A percentile compares a stretch with the other conserved stretches of the same genome.
Conservation (phyloP, 1,140 invertebrate genomes). For the Aphelinus atriplicis region DNA sequence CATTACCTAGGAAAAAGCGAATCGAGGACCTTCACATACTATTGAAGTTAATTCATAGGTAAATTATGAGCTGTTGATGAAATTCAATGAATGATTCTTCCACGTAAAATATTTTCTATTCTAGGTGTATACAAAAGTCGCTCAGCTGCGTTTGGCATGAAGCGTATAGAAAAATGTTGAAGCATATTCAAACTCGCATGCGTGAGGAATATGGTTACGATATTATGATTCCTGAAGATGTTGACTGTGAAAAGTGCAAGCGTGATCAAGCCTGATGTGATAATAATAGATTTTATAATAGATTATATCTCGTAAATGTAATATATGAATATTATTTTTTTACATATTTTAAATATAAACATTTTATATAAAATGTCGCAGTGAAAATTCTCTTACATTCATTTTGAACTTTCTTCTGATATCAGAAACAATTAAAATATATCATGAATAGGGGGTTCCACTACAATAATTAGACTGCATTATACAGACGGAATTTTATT, state of each 20-base stretch:
- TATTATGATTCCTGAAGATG: constrained; percentile 26
- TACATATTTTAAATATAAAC: too few relatives aligned
- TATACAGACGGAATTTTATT: constrained; percentile 58
- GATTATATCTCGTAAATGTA: background rate
- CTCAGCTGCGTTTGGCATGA: constrained; percentile 35
- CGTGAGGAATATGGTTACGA: constrained; percentile 1
- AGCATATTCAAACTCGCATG: constrained; percentile 35
- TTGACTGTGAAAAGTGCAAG: constrained; percentile 31
- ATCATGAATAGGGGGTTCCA: background rate
- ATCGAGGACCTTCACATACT: constrained; percentile 59
- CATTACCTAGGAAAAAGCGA: constrained; percentile 58
- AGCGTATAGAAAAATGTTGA: constrained; percentile 35
- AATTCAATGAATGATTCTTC: background rate
- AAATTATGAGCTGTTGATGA: constrained; percentile 19
- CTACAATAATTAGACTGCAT: constrained; percentile 33
- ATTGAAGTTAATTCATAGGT: constrained; percentile 62
- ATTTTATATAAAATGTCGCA: background rate
- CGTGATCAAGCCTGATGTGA: background rate
- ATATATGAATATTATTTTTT: background rate
- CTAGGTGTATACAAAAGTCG: constrained; percentile 20
- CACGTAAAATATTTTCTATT: background rate
- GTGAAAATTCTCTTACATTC: too few relatives aligned
- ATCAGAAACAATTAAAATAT: background rate
- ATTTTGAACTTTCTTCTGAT: too few relatives aligned
- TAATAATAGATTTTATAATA: background rate